phyloP scores from a whole-genome alignment of 2,113 vertebrate species.

The Murina feae region DNA sequence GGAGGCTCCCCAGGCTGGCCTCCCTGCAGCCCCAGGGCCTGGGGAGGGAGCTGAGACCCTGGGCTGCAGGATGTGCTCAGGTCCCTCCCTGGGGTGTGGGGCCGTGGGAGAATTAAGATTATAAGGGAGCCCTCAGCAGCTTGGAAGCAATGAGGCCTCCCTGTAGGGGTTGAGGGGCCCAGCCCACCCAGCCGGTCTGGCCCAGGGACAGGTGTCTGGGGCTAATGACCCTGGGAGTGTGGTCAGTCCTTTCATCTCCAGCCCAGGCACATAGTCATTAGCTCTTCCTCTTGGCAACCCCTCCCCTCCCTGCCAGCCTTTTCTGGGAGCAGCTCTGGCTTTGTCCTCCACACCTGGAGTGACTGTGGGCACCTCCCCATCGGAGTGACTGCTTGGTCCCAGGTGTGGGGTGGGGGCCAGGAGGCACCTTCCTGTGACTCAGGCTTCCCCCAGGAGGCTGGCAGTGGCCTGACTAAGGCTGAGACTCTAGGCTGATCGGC shows the following conservation, averaged over 20 bases:
- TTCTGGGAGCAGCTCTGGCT: background rate
- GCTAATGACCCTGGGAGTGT: background rate
- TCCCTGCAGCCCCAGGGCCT: background rate
- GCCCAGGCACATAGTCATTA: background rate
- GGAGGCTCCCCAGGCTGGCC: background rate
- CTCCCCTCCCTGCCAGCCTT: background rate
- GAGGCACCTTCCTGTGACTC: background rate
- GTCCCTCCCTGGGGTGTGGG: background rate
- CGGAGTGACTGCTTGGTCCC: background rate
- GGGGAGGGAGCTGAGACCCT: background rate
- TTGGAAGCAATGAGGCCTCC: background rate
- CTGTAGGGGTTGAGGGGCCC: background rate
- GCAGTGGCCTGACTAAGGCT: background rate
- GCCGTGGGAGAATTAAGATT: background rate
- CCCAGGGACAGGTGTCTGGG: background rate
- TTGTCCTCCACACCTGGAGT: background rate
- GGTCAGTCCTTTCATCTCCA: background rate
- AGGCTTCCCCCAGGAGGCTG: background rate
- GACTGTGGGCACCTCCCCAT: background rate
- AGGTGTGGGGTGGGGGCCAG: rapidly evolving
- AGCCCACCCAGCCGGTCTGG: background rate
- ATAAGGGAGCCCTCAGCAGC: background rate
- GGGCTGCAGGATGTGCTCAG: background rate
- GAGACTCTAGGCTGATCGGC: background rate
- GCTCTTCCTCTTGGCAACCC: background rate